Percentiles rank a stretch among this genome's conserved stretches.
These are phyloP conservation scores for Haliclona indistincta DNA, from an alignment of 37 sponge, comb jelly and placozoan genomes.

Conservation along the genomic window DNA sequence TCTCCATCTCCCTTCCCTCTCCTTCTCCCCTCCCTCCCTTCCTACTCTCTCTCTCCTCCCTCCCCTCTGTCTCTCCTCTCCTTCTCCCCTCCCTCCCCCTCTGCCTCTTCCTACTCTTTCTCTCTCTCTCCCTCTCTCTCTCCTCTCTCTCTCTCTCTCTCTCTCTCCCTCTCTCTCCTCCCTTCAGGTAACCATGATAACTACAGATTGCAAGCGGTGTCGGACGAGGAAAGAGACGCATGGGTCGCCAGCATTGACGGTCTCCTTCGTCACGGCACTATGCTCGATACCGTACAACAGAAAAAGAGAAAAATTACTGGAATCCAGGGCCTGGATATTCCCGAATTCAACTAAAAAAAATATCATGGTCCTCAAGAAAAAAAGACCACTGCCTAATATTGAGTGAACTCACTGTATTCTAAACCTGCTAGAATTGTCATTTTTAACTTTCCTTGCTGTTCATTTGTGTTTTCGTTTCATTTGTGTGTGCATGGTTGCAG, in stretches of 20 bases:
- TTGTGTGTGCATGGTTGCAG: no score
- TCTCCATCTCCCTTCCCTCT: no score
- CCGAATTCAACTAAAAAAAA: slow-evolving; percentile 59
- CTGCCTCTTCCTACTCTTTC: background rate
- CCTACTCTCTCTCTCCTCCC: no score
- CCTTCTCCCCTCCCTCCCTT: no score
- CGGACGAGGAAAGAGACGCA: slow-evolving; percentile 40
- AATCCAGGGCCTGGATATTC: slow-evolving; percentile 54
- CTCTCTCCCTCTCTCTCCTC: slow-evolving; percentile 19
- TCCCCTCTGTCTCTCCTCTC: no score
- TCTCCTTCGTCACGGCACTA: slow-evolving; percentile 34
- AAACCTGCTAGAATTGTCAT: no score
- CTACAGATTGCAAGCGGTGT: slow-evolving; percentile 46
- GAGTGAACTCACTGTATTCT: no score
- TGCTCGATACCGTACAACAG: slow-evolving; percentile 49
- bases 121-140: background rate
- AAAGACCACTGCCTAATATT: no score
- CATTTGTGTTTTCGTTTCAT: no score
- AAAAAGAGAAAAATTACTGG: slow-evolving; percentile 48
- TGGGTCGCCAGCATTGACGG: slow-evolving; percentile 52
- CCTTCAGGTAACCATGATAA: slow-evolving; percentile 48
- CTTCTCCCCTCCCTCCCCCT: background rate
- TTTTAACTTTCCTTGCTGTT: no score
- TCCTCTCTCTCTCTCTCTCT: slow-evolving; percentile 22
- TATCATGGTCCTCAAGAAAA: no score